phyloP scores from a whole-genome alignment of 1,140 invertebrate species.

The Psilanteris sp. region DNA sequence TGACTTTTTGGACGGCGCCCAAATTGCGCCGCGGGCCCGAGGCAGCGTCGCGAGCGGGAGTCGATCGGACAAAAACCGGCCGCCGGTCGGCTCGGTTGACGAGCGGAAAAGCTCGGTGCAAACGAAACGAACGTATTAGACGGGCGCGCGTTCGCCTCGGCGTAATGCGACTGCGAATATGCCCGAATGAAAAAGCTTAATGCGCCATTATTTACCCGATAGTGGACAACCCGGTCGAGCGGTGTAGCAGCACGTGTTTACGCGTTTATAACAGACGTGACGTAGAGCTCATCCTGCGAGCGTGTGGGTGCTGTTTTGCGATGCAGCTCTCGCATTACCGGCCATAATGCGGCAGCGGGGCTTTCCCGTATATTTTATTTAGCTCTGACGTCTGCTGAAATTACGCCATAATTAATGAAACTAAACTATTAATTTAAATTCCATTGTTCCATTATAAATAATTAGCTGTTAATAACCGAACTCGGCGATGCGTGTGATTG shows the following conservation, averaged over 20 bases:
- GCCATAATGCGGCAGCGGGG: conserved; percentile 75
- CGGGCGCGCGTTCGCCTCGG: conserved; percentile 48
- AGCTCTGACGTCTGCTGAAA: conserved; percentile 75
- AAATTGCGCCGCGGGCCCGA: no score
- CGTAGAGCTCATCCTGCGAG: conserved; percentile 68
- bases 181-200: conserved; percentile 78
- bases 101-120: no score
- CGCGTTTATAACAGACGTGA: conserved; percentile 79
- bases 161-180: conserved; percentile 68
- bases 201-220: conserved; percentile 80
- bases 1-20: conserved; percentile 51
- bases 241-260: conserved; percentile 77
- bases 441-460: conserved; percentile 80
- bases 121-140: conserved; percentile 39
- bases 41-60: no score
- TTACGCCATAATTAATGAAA: conserved; percentile 79
- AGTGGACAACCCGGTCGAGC: conserved; percentile 76
- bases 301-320: conserved; percentile 71
- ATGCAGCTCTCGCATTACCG: conserved; percentile 74
- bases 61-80: no score
- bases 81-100: no score
- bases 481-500: conserved; percentile 32
- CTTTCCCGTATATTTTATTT: conserved; percentile 79
- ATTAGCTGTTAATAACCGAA: conserved; percentile 78
- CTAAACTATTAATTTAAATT: conserved; percentile 81